Conservation (phyloP, 1,140 invertebrate genomes). For the Zaprionus kolodkinae region DNA sequence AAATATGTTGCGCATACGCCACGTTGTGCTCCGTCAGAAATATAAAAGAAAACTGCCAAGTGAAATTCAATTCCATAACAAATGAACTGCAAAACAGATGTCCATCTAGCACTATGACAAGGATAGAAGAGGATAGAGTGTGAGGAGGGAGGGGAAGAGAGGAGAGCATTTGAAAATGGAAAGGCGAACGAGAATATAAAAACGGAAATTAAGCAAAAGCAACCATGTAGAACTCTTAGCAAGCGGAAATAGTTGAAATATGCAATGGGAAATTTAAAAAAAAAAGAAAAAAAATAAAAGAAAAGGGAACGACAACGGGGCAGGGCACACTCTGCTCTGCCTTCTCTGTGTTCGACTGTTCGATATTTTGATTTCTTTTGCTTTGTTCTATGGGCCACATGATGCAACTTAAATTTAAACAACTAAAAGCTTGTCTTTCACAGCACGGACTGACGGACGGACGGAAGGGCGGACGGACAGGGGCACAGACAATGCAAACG, state of each 20-base stretch:
- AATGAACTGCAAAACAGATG: constrained; percentile 78
- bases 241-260: constrained; percentile 63
- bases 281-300: constrained; percentile 9
- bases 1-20: constrained; percentile 70
- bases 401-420: constrained; percentile 73
- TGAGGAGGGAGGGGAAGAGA: constrained; percentile 6
- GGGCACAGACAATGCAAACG: constrained; percentile 36
- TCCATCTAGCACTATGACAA: constrained; percentile 45
- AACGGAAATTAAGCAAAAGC: constrained; percentile 73
- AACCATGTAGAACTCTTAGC: constrained; percentile 37
- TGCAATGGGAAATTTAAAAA: constrained; percentile 54
- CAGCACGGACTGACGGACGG: not conserved
- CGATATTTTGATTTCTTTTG: constrained; percentile 8
- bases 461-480: constrained; percentile 1
- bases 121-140: constrained; percentile 8
- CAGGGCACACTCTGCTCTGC: constrained; percentile 9
- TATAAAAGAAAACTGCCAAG: constrained; percentile 39
- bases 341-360: not conserved
- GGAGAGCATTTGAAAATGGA: not conserved
- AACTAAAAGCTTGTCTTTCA: constrained; percentile 63
- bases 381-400: constrained; percentile 19
- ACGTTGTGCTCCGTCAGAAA: constrained; percentile 37
- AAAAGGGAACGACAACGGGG: constrained; percentile 18
- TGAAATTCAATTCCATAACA: constrained; percentile 76
- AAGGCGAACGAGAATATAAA: constrained; percentile 31